These are phyloP conservation scores for Dendrolimus kikuchii DNA, from an alignment of 1,140 invertebrate genomes.

Conservation along the genomic window DNA sequence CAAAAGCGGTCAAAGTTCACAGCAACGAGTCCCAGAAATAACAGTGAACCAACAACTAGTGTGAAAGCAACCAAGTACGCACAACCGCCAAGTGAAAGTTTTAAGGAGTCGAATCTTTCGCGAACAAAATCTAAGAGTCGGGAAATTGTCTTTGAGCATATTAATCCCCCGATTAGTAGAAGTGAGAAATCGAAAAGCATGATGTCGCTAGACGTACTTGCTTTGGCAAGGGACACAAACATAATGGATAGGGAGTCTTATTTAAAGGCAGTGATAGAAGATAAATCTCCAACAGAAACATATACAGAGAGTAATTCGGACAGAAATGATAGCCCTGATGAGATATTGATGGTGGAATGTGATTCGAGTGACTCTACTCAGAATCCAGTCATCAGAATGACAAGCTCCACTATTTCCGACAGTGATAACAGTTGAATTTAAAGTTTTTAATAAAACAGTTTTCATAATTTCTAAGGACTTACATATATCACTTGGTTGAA, in stretches of 20 bases:
- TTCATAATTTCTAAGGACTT: neutral
- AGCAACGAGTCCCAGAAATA: slow-evolving; percentile 42
- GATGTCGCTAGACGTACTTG: slow-evolving; percentile 61
- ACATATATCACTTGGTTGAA: neutral
- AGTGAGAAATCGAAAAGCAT: slow-evolving; percentile 61
- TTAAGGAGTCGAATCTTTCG: slow-evolving; percentile 37
- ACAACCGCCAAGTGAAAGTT: slow-evolving; percentile 39
- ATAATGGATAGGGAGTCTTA: slow-evolving; percentile 60
- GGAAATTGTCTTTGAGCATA: slow-evolving; percentile 43
- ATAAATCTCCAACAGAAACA: slow-evolving; percentile 59
- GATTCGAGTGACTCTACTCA: slow-evolving; percentile 59
- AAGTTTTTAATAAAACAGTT: neutral
- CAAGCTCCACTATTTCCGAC: slow-evolving; percentile 55
- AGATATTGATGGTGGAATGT: slow-evolving; percentile 64
- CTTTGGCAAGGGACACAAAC: slow-evolving; percentile 50
- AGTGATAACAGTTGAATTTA: slow-evolving; percentile 55
- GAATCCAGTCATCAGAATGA: slow-evolving; percentile 61
- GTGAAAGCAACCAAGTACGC: slow-evolving; percentile 31
- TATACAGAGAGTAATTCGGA: slow-evolving; percentile 65
- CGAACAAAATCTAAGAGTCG: slow-evolving; percentile 50
- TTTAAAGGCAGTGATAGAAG: slow-evolving; percentile 61
- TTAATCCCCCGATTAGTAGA: slow-evolving; percentile 36
- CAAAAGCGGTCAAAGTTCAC: slow-evolving; percentile 62
- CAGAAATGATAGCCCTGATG: slow-evolving; percentile 59
- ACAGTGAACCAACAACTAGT: slow-evolving; percentile 50